A percentile compares a stretch with the other conserved stretches of the same genome.
Evolutionary conservation across 2,888 invertebrate genomes (phyloP).

Genomic region (Xestia ashworthii): DNA sequence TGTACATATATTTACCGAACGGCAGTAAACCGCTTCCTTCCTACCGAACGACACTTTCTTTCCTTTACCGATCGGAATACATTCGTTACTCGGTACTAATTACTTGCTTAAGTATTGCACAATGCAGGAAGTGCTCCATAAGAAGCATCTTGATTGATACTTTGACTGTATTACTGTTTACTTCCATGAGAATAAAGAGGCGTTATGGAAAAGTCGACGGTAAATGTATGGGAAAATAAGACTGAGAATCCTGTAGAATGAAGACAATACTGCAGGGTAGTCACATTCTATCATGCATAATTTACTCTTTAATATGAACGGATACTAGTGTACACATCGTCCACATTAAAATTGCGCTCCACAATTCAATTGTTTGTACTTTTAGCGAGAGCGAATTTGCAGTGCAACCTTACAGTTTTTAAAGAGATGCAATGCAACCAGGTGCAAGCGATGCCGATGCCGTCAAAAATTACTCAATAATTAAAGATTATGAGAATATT

Average conservation of each 20-base stretch:
- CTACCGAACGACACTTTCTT: conserved; percentile 67
- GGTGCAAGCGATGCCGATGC: not conserved
- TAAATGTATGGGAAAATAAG: conserved; percentile 29
- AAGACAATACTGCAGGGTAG: not conserved
- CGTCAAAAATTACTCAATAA: not conserved
- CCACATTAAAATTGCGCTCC: not conserved
- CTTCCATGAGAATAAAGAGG: conserved; percentile 34
- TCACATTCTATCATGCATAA: not conserved
- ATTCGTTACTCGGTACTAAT: conserved; percentile 57
- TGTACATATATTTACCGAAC: conserved; percentile 58
- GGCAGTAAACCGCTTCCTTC: conserved; percentile 62
- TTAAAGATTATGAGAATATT: not conserved
- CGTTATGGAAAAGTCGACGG: conserved; percentile 6
- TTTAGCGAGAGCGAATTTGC: too few species aligned
- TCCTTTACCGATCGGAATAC: conserved; percentile 60
- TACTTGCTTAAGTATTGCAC: conserved; percentile 64
- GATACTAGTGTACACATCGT: not conserved
- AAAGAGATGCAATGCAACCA: not conserved
- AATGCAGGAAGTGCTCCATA: conserved; percentile 60
- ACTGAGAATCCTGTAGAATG: not conserved
- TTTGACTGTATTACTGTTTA: conserved; percentile 34
- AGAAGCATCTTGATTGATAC: conserved; percentile 60
- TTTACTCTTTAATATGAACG: not conserved
- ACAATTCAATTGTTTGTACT: not conserved
- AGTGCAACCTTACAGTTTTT: too few species aligned